Evolutionary conservation across 1,140 invertebrate species (phyloP).

Genomic region (Ostrea denselamellosa): DNA sequence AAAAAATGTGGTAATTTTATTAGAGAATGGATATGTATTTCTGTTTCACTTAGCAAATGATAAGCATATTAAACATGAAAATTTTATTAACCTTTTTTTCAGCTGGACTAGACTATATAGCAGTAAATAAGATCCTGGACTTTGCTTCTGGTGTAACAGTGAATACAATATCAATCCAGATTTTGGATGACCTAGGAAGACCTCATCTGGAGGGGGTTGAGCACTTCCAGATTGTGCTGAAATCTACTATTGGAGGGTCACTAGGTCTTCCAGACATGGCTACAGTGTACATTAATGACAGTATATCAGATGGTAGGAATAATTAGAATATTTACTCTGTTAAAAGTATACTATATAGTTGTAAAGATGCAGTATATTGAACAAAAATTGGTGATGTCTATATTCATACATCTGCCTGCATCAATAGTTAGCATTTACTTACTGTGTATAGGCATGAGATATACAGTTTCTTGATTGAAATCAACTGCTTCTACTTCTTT

Average conservation of each 20-base stretch:
- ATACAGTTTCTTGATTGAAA: too few species aligned
- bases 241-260: conserved; percentile 73
- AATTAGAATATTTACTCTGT: not conserved
- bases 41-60: not conserved
- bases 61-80: not conserved
- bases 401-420: not conserved
- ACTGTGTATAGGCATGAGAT: too few species aligned
- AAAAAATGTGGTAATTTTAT: not conserved
- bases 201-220: conserved; percentile 77
- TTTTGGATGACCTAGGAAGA: conserved; percentile 78
- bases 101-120: conserved; percentile 79
- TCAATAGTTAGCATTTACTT: too few species aligned
- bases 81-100: conserved; percentile 20
- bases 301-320: conserved; percentile 77
- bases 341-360: not conserved
- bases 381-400: not conserved
- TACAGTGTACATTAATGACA: conserved; percentile 77
- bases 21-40: not conserved
- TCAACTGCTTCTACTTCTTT: too few species aligned
- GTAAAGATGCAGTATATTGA: too few species aligned
- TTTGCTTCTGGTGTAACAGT: conserved; percentile 76
- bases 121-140: conserved; percentile 75
- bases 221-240: conserved; percentile 74
- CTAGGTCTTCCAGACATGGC: conserved; percentile 75
- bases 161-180: conserved; percentile 72